These are phyloP conservation scores for Emydocephalus ijimae DNA, from an alignment of 2,113 vertebrate species.

Conservation along the genomic window DNA sequence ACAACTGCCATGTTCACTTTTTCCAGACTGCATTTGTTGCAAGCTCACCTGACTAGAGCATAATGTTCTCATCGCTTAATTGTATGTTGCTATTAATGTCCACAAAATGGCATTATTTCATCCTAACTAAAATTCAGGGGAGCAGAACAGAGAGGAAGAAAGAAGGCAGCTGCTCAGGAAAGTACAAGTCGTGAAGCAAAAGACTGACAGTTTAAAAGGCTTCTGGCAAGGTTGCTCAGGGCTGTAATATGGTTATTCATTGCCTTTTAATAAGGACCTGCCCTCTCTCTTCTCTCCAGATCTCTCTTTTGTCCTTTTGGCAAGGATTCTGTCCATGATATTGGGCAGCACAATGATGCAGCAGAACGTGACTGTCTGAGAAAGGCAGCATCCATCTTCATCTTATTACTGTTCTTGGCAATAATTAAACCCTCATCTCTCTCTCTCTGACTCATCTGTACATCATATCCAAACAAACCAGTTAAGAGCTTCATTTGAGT, in stretches of 20 bases:
- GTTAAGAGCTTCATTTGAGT: conserved; percentile 27
- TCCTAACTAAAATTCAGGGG: not conserved
- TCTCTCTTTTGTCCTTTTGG: conserved; percentile 43
- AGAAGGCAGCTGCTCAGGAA: not conserved
- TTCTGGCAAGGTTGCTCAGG: conserved; percentile 14
- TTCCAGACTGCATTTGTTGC: not conserved
- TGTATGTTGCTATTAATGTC: not conserved
- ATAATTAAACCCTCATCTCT: conserved; percentile 63
- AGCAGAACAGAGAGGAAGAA: not conserved
- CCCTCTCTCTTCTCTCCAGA: conserved; percentile 34
- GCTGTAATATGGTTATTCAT: conserved; percentile 45
- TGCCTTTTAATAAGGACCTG: conserved; percentile 48
- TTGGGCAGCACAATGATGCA: conserved; percentile 53
- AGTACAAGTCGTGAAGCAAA: not conserved
- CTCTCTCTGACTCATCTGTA: conserved; percentile 64
- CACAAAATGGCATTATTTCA: rapidly evolving
- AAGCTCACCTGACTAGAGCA: not conserved
- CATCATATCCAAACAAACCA: conserved; percentile 50
- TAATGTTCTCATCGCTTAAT: not conserved
- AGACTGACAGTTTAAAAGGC: conserved; percentile 26
- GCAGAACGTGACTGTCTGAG: conserved; percentile 67
- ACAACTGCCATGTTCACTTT: not conserved
- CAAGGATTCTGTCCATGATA: conserved; percentile 29
- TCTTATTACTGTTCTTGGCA: conserved; percentile 34
- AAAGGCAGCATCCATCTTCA: conserved; percentile 54